phyloP scores from a whole-genome alignment of 2,888 invertebrate species.

The Mythimna impura region DNA sequence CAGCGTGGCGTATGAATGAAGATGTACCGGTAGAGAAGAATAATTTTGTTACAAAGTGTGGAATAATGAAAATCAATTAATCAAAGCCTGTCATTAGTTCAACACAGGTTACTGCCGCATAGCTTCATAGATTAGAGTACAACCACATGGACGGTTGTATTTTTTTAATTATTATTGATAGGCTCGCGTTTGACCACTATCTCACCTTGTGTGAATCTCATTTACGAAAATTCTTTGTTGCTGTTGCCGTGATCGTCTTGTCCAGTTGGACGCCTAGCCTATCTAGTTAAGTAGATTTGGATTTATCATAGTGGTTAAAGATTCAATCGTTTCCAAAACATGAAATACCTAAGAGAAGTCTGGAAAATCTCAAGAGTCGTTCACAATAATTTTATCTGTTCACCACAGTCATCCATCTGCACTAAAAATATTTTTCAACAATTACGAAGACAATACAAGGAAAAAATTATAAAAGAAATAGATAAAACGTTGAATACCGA shows the following conservation, averaged over 20 bases:
- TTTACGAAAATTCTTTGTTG: too few species aligned
- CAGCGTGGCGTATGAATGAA: slow-evolving; percentile 46
- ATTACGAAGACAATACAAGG: slow-evolving; percentile 40
- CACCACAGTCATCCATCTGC: slow-evolving; percentile 12
- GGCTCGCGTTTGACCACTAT: too few species aligned
- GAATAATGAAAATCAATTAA: slow-evolving; percentile 44
- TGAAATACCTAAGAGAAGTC: not conserved
- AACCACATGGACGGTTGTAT: not conserved
- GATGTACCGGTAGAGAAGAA: slow-evolving; percentile 8
- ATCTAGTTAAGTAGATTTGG: too few species aligned
- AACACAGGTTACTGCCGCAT: not conserved
- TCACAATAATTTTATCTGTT: not conserved
- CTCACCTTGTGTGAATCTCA: too few species aligned
- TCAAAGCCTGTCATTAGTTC: slow-evolving; percentile 32
- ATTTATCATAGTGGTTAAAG: too few species aligned
- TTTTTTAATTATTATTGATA: too few species aligned
- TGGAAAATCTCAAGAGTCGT: not conserved
- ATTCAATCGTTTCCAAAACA: too few species aligned
- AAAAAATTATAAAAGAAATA: slow-evolving; percentile 43
- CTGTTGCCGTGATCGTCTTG: too few species aligned
- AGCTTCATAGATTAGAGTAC: not conserved
- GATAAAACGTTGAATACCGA: slow-evolving; percentile 75
- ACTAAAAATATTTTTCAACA: slow-evolving; percentile 37
- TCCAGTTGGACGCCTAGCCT: too few species aligned
- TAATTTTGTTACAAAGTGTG: slow-evolving; percentile 20